Evolutionary conservation across 2,113 vertebrate genomes (phyloP), one percentile per base, ranked within the genome.

Genomic region (Xerus inauris): DNA sequence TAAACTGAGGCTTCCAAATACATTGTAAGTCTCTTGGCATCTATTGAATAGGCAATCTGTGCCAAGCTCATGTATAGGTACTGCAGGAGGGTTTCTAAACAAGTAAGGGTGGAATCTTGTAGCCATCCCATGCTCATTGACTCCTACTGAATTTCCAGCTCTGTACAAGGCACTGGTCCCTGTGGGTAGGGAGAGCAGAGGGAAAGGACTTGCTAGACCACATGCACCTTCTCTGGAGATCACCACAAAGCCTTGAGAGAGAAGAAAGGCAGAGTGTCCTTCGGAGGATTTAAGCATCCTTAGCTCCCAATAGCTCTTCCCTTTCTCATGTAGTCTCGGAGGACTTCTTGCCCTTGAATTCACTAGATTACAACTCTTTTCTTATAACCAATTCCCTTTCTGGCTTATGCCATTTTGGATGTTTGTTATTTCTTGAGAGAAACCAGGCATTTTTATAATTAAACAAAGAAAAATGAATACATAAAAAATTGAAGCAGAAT

Each of bases 381-480:
- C 87, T 75, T 76, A 77, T 26, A 87, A 62, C 20, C 71, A 51
- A 2, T 30, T 93, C 24, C 35, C 32, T n/a, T 59, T 45, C 54
- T 32, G 54, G 32, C 26, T 89, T 96, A 82, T 75, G 30, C n/a
- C 30, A 62, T 20, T 91, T 72, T 88, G 67, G 24, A 2, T 90
- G 71, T 32, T n/a, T 83, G 28, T 57, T 89, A 16, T 71, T 88
- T 72, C 93, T 73, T 79, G 65, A 91, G 54, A 42, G 69, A 92
- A 51, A 10, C 45, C 72, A 91, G 76, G 12, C 3, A 20, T 73
- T 42, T 45, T 91, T 83, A 75, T 47, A 81, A 77, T 54, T 65
- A 65, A 90, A 65, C 92, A 97, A 88, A 83, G 49, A 54, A 76
- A 89, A 86, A 71, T 11, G 54, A 94, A 38, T 32, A 87, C 85